Evolutionary conservation across 2,797 vertebrate species (phyloP).

Genomic region (Channa striata): DNA sequence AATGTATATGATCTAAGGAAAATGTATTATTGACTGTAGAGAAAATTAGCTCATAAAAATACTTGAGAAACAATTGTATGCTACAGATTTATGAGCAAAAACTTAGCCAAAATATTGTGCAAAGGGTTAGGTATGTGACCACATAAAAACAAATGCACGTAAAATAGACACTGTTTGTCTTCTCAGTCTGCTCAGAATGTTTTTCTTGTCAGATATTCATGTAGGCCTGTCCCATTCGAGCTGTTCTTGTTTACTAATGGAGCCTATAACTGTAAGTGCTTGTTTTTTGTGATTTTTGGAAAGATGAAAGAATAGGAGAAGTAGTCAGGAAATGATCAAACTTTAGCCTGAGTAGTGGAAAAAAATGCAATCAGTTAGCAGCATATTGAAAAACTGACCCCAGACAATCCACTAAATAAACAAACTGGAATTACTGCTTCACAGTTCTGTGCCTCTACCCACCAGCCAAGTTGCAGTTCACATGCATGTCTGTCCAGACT

Average conservation of each 20-base stretch:
- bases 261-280: neutral
- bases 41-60: no score
- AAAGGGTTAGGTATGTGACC: neutral
- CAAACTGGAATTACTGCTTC: neutral
- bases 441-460: no score
- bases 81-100: neutral
- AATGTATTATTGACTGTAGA: no score
- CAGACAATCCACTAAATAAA: neutral
- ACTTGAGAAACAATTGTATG: neutral
- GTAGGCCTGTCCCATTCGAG: neutral
- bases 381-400: neutral
- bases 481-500: no score
- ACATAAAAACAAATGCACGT: neutral
- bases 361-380: neutral
- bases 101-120: neutral
- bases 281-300: constrained; percentile 8
- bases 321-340: constrained; percentile 12
- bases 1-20: no score
- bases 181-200: neutral
- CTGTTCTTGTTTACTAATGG: constrained; percentile 5
- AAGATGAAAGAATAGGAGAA: constrained; percentile 3
- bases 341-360: constrained; percentile 11
- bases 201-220: constrained; percentile 1
- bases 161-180: neutral
- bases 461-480: no score